Evolutionary conservation across 2,888 invertebrate genomes (phyloP).

Genomic region (Lordiphosa fenestrarum): DNA sequence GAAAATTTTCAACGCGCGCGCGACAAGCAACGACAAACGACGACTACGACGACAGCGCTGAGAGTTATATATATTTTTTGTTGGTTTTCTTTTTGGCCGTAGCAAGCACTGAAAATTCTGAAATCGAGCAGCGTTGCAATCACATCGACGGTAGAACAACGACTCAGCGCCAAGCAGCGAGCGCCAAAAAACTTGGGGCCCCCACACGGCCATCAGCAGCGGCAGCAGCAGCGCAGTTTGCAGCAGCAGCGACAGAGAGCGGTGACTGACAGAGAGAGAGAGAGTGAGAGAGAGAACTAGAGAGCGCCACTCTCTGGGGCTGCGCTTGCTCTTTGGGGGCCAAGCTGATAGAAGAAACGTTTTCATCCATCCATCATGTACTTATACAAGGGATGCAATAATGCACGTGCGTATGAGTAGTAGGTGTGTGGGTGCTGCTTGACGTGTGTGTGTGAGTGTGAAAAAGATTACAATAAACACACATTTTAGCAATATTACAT

Average conservation of each 20-base stretch:
- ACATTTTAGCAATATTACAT: constrained; percentile 71
- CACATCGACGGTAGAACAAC: constrained; percentile 76
- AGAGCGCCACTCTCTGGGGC: constrained; percentile 13
- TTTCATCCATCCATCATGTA: constrained; percentile 1
- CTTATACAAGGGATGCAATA: constrained; percentile 53
- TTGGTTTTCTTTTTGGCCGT: constrained; percentile 25
- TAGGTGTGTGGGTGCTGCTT: constrained; percentile 3
- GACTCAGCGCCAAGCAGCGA: constrained; percentile 66
- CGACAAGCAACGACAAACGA: constrained; percentile 24
- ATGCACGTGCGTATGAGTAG: constrained; percentile 45
- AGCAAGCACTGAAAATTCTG: constrained; percentile 30
- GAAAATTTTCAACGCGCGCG: constrained; percentile 39
- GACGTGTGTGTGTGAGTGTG: constrained; percentile 24
- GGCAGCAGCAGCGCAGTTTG: not conserved
- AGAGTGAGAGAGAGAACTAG: not conserved
- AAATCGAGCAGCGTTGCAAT: constrained; percentile 71
- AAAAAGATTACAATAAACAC: constrained; percentile 69
- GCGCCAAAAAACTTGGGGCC: constrained; percentile 52
- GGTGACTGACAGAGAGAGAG: not conserved
- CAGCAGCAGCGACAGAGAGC: constrained; percentile 10
- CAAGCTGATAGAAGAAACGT: constrained; percentile 6
- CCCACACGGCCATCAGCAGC: constrained; percentile 39
- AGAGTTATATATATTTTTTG: not conserved
- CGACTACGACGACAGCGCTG: constrained; percentile 41
- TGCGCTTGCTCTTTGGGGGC: constrained; percentile 23